These are phyloP conservation scores for Monopterus albus DNA, from an alignment of 2,113 vertebrate species.

Conservation along the genomic window DNA sequence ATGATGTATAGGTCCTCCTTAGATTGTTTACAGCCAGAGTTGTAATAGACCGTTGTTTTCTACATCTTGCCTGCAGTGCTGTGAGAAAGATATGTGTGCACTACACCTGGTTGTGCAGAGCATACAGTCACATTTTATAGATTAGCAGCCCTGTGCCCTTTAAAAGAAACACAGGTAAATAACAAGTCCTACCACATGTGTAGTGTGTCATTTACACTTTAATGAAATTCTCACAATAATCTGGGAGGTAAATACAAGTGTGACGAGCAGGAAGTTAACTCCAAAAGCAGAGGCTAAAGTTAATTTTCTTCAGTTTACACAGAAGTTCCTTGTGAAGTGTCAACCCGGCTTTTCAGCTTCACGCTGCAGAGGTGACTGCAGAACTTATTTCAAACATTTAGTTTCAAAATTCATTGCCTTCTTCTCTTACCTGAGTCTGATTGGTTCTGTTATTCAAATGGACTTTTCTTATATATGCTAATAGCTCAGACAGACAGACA, in stretches of 20 bases:
- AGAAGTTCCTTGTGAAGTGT: not conserved
- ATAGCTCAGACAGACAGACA: not conserved
- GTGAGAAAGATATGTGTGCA: not conserved
- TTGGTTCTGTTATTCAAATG: not conserved
- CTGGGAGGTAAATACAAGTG: not conserved
- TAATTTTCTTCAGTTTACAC: constrained; percentile 8
- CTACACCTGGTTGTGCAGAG: not conserved
- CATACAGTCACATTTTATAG: not conserved
- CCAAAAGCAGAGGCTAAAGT: not conserved
- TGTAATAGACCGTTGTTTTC: not conserved
- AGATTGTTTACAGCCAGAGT: constrained; percentile 5
- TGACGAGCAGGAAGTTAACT: not conserved
- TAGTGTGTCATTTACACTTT: too few species aligned
- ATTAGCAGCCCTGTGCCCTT: not conserved
- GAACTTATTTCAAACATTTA: not conserved
- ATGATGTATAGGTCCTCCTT: not conserved
- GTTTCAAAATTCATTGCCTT: not conserved
- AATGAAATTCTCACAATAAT: too few species aligned
- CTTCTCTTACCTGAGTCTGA: not conserved
- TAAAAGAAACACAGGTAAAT: too few species aligned
- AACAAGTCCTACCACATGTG: too few species aligned
- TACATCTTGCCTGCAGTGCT: not conserved
- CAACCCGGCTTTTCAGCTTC: constrained; percentile 4
- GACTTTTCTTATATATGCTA: not conserved
- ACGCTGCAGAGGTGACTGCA: not conserved